Evolutionary conservation across 2,888 invertebrate species (phyloP), one percentile per base, ranked within the genome.

Genomic region (Drosophila siamana): DNA sequence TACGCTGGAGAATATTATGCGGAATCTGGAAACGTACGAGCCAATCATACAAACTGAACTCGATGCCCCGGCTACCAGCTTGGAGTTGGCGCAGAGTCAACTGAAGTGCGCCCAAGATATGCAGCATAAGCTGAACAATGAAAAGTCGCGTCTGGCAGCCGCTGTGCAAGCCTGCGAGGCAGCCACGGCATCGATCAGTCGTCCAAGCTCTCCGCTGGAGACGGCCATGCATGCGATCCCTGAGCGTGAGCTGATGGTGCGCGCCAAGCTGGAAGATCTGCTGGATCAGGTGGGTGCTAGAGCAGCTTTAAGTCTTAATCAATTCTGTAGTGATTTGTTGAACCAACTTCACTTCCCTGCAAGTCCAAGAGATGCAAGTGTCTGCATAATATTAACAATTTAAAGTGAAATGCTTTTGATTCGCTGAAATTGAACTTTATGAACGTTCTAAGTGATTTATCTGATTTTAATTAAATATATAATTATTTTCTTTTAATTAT

Each of bases 111-210:
- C 96, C 26, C 95, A 96, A 79, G 92, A 92, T n/a, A 94, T 98
- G 79, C 96, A 98, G 91, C 96, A 96, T 87, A 97, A 97, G 74
- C 93, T 98, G n/a, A 97, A 97, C 92, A 95, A 94, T 0, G 98
- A 98, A 92, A 98, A 98, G 93, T 94, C 96, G 1, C 94, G 97
- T 0, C 93, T 98, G 2, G 96, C 96, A 0, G 93, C 96, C 0
- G 98, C 98, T 0, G 96, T 98, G 0, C 98, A 98, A 80, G 97
- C 97, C 0, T 98, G 98, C 90, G 97, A 98, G 86, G 97, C 97
- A 2, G 98, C 98, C 0, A 97, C 97, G 0, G 97, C 98, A 1
- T 97, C 97, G 0, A 96, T 98, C 22, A 98, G 98, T 55, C 94
- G 98, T 4, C 98, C 98, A 0, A 96, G 97, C 36, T 97, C 97